Evolutionary conservation across 1,140 invertebrate species (phyloP), one percentile per base, ranked within the genome.

Genomic region (Luehdorfia chinensis): DNA sequence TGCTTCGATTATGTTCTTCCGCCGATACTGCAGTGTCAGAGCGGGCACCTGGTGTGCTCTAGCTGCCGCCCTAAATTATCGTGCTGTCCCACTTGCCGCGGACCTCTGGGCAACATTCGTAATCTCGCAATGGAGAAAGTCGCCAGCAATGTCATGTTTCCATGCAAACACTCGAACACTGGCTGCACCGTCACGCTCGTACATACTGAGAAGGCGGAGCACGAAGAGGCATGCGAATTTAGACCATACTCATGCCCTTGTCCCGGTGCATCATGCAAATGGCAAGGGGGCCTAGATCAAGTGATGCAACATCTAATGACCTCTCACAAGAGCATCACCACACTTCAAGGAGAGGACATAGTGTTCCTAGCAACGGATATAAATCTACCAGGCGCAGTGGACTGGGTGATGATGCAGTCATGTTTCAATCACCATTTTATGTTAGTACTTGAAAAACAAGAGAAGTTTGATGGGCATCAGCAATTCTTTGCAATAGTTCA

Each of bases 351-450:
- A 7, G 98, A 99, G 88, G 98, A 99, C 78, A 99, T 99, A 71
- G 98, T 99, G 27, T 99, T 99, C 84, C 88, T 99, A 58, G 98
- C 98, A 1, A 99, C 98, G 27, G 98, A 99, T 87, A 99, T 99
- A 39, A 99, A 99, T 88, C 90, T 99, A 54, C 97, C 98, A 34
- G 98, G 98, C 48, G 98, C 98, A 46, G 98, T 99, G 1, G 98
- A 99, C 80, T 99, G 98, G 98, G 98, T 99, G 0, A 99, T 99
- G 98, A 99, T 99, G 97, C 98, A 99, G 80, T 98, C 96, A 5
- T 99, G 98, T 87, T 99, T 99, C 84, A 96, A 96, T 44, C 96
- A 98, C 76, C 95, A 99, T 87, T 99, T 99, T 79, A 99, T 99
- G 98, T 89, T 99, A 47, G 97, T 99, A 9, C 89, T 99, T 15